Conservation (phyloP, 2,113 vertebrate genomes). For the Rana temporaria region DNA sequence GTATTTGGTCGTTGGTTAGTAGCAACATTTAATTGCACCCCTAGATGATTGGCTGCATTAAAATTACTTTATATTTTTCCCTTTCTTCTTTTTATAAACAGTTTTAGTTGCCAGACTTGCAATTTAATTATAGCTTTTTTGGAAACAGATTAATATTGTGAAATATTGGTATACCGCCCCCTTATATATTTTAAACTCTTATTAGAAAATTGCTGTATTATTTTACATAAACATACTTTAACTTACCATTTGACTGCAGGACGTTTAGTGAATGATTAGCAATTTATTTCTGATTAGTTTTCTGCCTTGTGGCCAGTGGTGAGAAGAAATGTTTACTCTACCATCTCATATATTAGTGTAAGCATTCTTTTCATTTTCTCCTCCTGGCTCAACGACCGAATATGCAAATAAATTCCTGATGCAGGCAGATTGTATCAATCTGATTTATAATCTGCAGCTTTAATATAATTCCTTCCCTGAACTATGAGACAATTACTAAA, state of each 20-base stretch:
- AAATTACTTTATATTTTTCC: too few species aligned
- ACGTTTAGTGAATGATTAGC: constrained; percentile 14
- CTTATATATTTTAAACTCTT: not conserved
- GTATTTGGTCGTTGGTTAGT: too few species aligned
- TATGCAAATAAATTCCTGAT: constrained; percentile 47
- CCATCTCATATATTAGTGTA: constrained; percentile 1
- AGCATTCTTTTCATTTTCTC: not conserved
- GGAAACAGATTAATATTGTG: not conserved
- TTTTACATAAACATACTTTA: not conserved
- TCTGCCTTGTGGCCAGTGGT: not conserved
- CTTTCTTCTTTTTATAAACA: too few species aligned
- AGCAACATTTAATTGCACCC: too few species aligned
- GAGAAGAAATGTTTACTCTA: constrained; percentile 31
- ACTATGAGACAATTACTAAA: constrained; percentile 33
- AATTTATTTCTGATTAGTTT: constrained; percentile 31
- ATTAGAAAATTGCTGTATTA: constrained; percentile 4
- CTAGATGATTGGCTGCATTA: too few species aligned
- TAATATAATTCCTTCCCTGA: constrained; percentile 38
- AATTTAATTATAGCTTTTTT: not conserved
- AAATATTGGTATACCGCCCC: not conserved
- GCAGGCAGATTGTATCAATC: constrained; percentile 47
- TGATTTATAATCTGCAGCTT: constrained; percentile 46
- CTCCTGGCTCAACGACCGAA: constrained; percentile 9
- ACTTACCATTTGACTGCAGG: not conserved
- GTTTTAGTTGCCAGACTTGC: too few species aligned